phyloP scores from a whole-genome alignment of 2,888 invertebrate species.

The Nipponacmea schrenckii region DNA sequence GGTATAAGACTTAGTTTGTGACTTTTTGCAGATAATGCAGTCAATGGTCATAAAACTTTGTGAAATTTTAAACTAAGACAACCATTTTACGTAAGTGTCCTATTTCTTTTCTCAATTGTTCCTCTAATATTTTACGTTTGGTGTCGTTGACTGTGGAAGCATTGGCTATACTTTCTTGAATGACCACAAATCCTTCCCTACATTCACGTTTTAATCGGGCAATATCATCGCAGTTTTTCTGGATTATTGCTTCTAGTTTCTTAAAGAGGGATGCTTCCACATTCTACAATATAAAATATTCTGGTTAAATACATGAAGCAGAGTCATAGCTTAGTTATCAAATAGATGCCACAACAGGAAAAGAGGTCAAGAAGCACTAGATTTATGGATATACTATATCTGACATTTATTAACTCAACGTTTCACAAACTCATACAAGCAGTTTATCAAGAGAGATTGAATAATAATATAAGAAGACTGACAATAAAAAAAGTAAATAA shows the following conservation, averaged over 20 bases:
- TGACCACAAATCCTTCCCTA: conserved; percentile 64
- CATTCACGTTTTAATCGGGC: conserved; percentile 60
- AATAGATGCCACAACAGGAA: too few species aligned
- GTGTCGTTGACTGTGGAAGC: conserved; percentile 67
- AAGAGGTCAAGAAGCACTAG: too few species aligned
- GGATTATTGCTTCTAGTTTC: conserved; percentile 44
- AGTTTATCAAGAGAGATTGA: too few species aligned
- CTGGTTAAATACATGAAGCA: background rate
- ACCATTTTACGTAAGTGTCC: conserved; percentile 67
- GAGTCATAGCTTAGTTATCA: too few species aligned
- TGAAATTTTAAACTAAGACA: conserved; percentile 54
- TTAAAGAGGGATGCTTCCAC: conserved; percentile 50
- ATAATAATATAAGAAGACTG: too few species aligned
- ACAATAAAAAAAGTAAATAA: too few species aligned
- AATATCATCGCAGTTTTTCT: conserved; percentile 56
- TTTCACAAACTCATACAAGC: too few species aligned
- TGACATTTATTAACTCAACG: too few species aligned
- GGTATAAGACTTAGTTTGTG: too few species aligned
- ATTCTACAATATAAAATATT: conserved; percentile 38
- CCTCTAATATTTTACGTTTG: conserved; percentile 64
- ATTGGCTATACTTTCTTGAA: conserved; percentile 65
- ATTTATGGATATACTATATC: too few species aligned
- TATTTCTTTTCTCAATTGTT: conserved; percentile 66
- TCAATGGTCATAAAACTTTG: too few species aligned
- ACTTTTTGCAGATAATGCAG: too few species aligned